Evolutionary conservation across 2,888 invertebrate genomes (phyloP), one percentile per base, ranked within the genome.

Genomic region (Helobdella robusta): DNA sequence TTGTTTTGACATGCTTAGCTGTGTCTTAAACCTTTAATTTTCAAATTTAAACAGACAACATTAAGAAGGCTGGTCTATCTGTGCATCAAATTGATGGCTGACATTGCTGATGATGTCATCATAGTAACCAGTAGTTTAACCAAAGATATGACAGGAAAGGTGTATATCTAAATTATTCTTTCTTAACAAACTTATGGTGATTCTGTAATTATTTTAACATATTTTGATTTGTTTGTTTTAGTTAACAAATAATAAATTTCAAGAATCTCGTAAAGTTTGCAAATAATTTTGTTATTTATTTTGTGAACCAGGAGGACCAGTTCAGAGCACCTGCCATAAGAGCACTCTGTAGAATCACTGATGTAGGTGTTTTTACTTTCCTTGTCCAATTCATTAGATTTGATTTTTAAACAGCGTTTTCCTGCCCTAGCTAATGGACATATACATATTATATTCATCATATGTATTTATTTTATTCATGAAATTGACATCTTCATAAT

Each of bases 81-180:
- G 65, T 94, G 93, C 20, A 82, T 84, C 70, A 83, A 98, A 77
- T 97, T 98, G 76, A 81, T 99, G 73, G 91, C 94, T 74, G 86
- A 86, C 0, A 84, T 93, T 65, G 94, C 98, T 0, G 94, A 98
- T 77, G 97, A 99, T 85, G 97, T 98, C 3, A 99, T 99, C 72
- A 99, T 99, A 74, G 98, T 99, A 0, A 99, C 98, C 1, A 82
- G 82, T 78, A 92, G 92, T 70, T 81, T 97, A 70, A 97, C 95
- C 1, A 95, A 95, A 81, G 97, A 97, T 76, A 97, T 97, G 95
- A 97, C 94, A 11, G 93, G 91, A 0, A 79, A 68, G 65, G 70
- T 70, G 52, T 25, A 62, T 32, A n/a, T 18, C 2, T 56, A 30
- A 30, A 30, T 28, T 32, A 56, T 1, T 56, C 25, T 25, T 56